phyloP scores from a whole-genome alignment of 2,113 vertebrate species.

The Azemiops feae region DNA sequence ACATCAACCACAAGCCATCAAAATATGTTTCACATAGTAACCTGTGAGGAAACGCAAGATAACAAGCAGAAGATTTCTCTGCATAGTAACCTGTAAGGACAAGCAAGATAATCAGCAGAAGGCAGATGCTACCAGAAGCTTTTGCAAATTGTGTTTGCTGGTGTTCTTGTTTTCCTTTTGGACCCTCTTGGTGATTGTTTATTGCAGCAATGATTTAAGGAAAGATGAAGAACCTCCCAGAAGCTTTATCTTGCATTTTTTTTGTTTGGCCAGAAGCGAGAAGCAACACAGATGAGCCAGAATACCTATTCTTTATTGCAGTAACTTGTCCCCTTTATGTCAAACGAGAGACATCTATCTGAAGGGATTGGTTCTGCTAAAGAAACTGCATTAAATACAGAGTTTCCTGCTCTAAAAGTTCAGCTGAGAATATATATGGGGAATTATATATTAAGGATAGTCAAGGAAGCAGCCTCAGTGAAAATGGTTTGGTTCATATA shows the following conservation, averaged over 20 bases:
- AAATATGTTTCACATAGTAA: neutral
- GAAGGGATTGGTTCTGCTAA: neutral
- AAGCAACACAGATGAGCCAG: neutral
- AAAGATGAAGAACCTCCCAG: neutral
- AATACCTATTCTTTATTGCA: neutral
- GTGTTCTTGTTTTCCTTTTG: slow-evolving; percentile 9
- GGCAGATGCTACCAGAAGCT: neutral
- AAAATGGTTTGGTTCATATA: neutral
- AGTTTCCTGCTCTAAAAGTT: neutral
- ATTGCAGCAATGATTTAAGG: neutral
- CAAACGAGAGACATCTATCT: neutral
- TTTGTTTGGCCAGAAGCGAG: neutral
- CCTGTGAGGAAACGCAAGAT: neutral
- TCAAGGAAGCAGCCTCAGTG: neutral
- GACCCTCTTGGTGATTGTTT: neutral
- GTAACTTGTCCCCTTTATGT: neutral
- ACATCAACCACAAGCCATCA: neutral
- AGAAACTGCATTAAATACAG: neutral
- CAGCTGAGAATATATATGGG: neutral
- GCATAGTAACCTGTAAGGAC: neutral
- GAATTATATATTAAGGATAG: neutral
- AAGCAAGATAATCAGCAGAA: neutral
- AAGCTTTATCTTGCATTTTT: neutral
- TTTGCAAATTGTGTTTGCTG: neutral
- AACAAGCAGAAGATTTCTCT: neutral